Evolutionary conservation across 1,140 invertebrate genomes (phyloP).

Genomic region (Ceratitis capitata): DNA sequence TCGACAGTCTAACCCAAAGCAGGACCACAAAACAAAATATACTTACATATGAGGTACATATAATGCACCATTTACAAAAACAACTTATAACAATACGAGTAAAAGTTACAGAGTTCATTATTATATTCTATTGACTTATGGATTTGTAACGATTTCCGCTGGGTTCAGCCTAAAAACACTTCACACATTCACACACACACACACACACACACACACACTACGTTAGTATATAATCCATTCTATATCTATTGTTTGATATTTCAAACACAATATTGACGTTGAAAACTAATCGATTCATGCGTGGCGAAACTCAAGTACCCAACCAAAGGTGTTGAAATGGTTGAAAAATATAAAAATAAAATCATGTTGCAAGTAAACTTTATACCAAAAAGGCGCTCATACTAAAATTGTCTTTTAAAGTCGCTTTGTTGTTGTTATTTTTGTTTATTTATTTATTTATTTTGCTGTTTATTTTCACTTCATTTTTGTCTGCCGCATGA

Average conservation of each 20-base stretch:
- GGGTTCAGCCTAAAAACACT: not conserved
- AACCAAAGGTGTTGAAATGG: not conserved
- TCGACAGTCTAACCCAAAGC: not conserved
- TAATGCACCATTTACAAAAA: too few species aligned
- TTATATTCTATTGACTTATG: not conserved
- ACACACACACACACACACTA: not conserved
- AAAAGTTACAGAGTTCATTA: constrained; percentile 29
- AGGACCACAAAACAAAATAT: not conserved
- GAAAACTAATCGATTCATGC: not conserved
- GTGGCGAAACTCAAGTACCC: too few species aligned
- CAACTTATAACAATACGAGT: not conserved
- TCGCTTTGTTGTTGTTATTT: not conserved
- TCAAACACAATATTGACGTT: constrained; percentile 31
- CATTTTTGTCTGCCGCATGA: constrained; percentile 16
- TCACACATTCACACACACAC: not conserved
- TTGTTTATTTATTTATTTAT: not conserved
- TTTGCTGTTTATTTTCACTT: not conserved
- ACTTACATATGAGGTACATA: too few species aligned
- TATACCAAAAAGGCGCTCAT: not conserved
- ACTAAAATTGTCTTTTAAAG: not conserved
- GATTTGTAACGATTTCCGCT: not conserved
- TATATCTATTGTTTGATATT: not conserved
- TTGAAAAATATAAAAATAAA: not conserved
- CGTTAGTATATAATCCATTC: not conserved
- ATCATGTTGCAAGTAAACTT: not conserved